phyloP scores from a whole-genome alignment of 2,888 invertebrate species.

The Ypsolopha sequella region DNA sequence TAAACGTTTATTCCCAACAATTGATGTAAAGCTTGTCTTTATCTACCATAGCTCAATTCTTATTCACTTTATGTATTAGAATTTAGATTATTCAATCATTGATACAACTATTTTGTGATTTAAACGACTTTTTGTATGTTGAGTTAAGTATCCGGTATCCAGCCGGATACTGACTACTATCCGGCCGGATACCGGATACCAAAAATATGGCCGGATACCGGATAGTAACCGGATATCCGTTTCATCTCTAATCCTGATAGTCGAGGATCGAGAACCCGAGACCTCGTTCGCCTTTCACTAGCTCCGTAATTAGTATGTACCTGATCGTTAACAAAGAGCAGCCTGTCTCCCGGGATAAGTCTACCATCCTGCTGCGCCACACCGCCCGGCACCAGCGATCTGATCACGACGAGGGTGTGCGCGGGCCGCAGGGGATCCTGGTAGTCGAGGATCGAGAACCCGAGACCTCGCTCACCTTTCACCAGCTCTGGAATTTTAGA shows the following conservation, averaged over 20 bases:
- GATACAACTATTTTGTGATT: too few relatives aligned
- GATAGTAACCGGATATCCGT: too few relatives aligned
- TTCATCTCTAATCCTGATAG: slow-evolving; percentile 67
- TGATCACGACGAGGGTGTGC: slow-evolving; percentile 97
- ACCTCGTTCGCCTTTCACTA: slow-evolving; percentile 96
- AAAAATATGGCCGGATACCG: too few relatives aligned
- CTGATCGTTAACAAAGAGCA: slow-evolving; percentile 94
- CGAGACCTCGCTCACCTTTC: slow-evolving; percentile 97
- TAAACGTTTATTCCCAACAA: too few relatives aligned
- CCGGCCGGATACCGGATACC: too few relatives aligned
- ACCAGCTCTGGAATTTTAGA: slow-evolving; percentile 75
- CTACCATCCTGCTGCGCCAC: slow-evolving; percentile 98
- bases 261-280: slow-evolving; percentile 98
- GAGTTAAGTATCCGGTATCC: too few relatives aligned
- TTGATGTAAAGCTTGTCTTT: too few relatives aligned
- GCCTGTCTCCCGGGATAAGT: slow-evolving; percentile 96
- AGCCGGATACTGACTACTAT: too few relatives aligned
- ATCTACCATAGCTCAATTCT: too few relatives aligned
- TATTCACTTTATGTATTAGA: too few relatives aligned
- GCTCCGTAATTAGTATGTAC: slow-evolving; percentile 68
- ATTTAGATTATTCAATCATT: too few relatives aligned
- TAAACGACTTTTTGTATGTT: too few relatives aligned
- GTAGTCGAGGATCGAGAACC: slow-evolving; percentile 96
- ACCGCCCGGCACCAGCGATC: slow-evolving; percentile 98
- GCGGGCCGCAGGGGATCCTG: slow-evolving; percentile 97